Evolutionary conservation across 2,113 vertebrate species (phyloP).

Genomic region (Pseudolaguvia tuberculata): DNA sequence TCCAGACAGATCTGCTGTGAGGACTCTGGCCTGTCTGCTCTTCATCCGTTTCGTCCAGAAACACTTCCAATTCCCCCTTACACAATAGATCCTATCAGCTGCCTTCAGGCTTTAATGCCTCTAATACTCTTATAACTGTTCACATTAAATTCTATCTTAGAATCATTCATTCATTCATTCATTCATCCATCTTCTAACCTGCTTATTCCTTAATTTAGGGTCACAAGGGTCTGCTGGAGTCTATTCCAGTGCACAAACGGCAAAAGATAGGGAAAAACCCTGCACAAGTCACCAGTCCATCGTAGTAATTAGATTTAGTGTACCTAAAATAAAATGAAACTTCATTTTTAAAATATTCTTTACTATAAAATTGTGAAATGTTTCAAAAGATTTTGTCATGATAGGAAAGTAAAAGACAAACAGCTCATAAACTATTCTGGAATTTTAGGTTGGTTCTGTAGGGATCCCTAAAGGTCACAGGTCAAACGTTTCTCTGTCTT

Average conservation of each 20-base stretch:
- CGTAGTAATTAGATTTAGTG: too few relatives aligned
- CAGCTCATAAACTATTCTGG: conserved; percentile 33
- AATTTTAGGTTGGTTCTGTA: not conserved
- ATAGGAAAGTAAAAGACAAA: conserved; percentile 10
- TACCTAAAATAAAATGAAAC: too few relatives aligned
- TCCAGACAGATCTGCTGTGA: conserved; percentile 32
- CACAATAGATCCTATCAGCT: conserved; percentile 20
- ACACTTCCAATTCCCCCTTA: conserved; percentile 23
- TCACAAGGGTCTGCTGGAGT: too few relatives aligned
- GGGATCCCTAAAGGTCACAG: conserved; percentile 4
- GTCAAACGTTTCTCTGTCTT: not conserved
- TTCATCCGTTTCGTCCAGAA: conserved; percentile 37
- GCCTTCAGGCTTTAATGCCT: conserved; percentile 20
- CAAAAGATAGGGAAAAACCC: too few relatives aligned
- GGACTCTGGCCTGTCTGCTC: conserved; percentile 26
- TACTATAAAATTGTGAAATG: too few relatives aligned
- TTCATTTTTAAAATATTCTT: too few relatives aligned
- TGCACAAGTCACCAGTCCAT: too few relatives aligned
- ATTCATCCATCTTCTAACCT: too few relatives aligned
- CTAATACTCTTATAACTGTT: conserved; percentile 25
- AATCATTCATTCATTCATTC: too few relatives aligned
- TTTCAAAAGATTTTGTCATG: not conserved
- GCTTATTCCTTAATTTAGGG: too few relatives aligned
- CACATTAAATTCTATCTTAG: conserved; percentile 38
- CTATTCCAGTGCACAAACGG: too few relatives aligned